A percentile compares a stretch with the other conserved stretches of the same genome.
These are phyloP conservation scores for Bombus sylvicola DNA, from an alignment of 1,140 invertebrate genomes.

Conservation along the genomic window DNA sequence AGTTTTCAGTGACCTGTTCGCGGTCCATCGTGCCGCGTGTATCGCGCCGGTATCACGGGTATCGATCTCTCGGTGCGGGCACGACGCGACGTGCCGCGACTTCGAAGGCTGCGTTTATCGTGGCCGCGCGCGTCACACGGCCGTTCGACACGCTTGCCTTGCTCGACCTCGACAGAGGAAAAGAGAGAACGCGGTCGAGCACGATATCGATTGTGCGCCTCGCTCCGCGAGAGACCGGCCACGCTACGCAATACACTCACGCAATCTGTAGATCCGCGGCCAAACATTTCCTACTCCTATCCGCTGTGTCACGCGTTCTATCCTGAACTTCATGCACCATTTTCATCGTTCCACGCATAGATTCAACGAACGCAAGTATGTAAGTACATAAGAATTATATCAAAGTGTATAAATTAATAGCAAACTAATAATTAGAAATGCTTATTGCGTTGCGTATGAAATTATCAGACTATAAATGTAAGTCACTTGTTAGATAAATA, in stretches of 20 bases:
- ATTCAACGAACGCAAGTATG: background rate
- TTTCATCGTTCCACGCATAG: constrained; percentile 28
- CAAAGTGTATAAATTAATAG: too few species aligned
- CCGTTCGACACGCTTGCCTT: constrained; percentile 18
- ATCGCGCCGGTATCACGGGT: background rate
- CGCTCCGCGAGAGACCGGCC: background rate
- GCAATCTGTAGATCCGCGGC: constrained; percentile 37
- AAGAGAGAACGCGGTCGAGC: constrained; percentile 1
- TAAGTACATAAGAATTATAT: too few species aligned
- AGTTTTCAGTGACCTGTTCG: background rate
- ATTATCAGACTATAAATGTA: too few species aligned
- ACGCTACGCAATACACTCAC: constrained; percentile 45
- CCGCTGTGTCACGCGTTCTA: constrained; percentile 11
- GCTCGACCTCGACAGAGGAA: constrained; percentile 5
- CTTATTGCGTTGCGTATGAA: too few species aligned
- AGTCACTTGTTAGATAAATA: too few species aligned
- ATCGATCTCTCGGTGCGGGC: constrained; percentile 13
- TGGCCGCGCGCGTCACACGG: background rate
- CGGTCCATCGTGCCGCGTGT: constrained; percentile 13
- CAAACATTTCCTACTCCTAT: constrained; percentile 32
- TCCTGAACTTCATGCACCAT: constrained; percentile 24
- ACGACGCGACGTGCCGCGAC: constrained; percentile 6
- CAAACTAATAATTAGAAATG: too few species aligned
- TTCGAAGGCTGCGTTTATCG: constrained; percentile 16
- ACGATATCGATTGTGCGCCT: constrained; percentile 42